Evolutionary conservation across 2,113 vertebrate genomes (phyloP).

Genomic region (Phalacrocorax carbo): DNA sequence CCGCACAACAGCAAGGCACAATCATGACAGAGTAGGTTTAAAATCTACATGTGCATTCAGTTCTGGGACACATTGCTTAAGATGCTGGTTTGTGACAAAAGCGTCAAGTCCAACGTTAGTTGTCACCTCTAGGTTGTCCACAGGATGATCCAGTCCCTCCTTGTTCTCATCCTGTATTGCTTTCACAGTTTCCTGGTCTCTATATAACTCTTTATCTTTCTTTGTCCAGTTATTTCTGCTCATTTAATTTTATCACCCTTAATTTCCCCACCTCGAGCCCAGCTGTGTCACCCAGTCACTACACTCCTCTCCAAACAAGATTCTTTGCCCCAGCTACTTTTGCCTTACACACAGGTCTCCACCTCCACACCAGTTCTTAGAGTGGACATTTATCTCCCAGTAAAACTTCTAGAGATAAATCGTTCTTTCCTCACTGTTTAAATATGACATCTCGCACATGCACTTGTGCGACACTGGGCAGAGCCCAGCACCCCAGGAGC

Average conservation of each 20-base stretch:
- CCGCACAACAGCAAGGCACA: neutral
- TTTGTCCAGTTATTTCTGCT: neutral
- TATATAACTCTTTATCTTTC: neutral
- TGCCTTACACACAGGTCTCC: neutral
- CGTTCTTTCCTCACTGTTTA: neutral
- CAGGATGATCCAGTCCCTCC: fast-evolving
- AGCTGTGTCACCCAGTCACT: fast-evolving
- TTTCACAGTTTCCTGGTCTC: neutral
- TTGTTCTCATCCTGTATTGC: neutral
- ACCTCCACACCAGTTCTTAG: neutral
- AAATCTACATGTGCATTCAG: fast-evolving
- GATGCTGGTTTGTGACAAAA: too few species aligned
- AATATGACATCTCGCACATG: neutral
- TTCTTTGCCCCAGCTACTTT: neutral
- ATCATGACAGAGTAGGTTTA: fast-evolving
- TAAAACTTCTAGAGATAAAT: neutral
- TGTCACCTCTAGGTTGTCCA: too few species aligned
- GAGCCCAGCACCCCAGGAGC: neutral
- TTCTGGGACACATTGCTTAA: fast-evolving
- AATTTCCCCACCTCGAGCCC: neutral
- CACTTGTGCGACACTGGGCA: fast-evolving
- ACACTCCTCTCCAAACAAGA: neutral
- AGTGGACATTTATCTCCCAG: fast-evolving
- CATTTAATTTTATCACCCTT: neutral
- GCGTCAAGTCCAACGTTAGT: neutral